Evolutionary conservation across 2,888 invertebrate species (phyloP).

Genomic region (Apodemia zela): DNA sequence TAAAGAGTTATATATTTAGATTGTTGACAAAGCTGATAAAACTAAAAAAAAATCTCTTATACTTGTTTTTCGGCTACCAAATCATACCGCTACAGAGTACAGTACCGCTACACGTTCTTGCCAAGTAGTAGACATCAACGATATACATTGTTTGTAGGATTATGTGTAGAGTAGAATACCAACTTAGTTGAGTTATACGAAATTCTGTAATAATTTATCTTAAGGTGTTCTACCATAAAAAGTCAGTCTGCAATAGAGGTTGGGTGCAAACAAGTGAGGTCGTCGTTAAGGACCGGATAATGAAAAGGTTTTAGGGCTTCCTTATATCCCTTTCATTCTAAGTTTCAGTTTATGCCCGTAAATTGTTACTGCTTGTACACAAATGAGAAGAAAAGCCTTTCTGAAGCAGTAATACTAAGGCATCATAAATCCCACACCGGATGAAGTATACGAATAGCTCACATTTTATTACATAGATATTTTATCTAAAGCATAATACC

Average conservation of each 20-base stretch:
- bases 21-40: no score
- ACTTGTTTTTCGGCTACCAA: no score
- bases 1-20: no score
- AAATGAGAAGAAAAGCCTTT: not conserved
- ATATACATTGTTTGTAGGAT: no score
- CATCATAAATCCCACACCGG: not conserved
- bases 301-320: not conserved
- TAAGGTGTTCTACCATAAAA: no score
- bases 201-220: no score
- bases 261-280: not conserved
- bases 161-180: no score
- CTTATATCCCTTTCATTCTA: not conserved
- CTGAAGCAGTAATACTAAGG: not conserved
- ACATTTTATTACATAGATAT: not conserved
- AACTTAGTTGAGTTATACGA: no score
- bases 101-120: no score
- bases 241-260: not conserved
- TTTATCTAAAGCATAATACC: not conserved
- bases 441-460: not conserved
- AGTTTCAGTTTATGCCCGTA: not conserved
- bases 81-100: no score
- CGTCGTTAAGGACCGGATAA: not conserved
- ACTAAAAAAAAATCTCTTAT: no score
- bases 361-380: not conserved
- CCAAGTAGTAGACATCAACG: no score